Evolutionary conservation across 1,140 invertebrate genomes (phyloP).

Genomic region (Bombus ignitus): DNA sequence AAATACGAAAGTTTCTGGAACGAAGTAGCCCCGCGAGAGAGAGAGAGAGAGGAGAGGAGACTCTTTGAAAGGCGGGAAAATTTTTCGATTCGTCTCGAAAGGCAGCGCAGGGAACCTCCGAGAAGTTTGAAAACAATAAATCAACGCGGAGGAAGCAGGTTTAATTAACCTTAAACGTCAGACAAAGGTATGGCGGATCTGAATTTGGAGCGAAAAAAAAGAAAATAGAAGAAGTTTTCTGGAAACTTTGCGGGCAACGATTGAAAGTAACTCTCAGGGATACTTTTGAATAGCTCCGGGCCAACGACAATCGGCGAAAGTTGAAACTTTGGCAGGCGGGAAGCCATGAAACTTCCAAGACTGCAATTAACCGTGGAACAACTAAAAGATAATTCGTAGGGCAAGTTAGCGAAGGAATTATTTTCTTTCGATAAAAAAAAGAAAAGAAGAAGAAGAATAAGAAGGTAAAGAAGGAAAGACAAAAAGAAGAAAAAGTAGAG

Average conservation of each 20-base stretch:
- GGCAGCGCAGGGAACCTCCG: neutral
- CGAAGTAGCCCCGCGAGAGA: neutral
- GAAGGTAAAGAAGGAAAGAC: neutral
- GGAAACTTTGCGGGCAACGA: conserved; percentile 40
- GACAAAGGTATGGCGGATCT: conserved; percentile 26
- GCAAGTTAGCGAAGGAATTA: conserved; percentile 20
- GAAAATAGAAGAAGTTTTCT: neutral
- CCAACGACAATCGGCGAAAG: conserved; percentile 45
- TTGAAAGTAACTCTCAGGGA: conserved; percentile 47
- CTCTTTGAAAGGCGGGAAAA: neutral
- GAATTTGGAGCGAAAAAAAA: conserved; percentile 11
- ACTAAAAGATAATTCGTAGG: conserved; percentile 39
- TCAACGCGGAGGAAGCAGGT: conserved; percentile 4
- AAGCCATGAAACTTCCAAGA: conserved; percentile 52
- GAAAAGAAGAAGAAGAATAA: neutral
- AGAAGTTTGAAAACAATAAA: conserved; percentile 6
- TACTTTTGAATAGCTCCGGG: conserved; percentile 37
- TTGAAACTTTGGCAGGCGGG: conserved; percentile 40
- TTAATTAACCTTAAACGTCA: conserved; percentile 47
- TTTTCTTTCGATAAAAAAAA: neutral
- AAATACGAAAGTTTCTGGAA: neutral
- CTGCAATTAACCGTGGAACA: conserved; percentile 52
- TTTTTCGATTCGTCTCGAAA: neutral
- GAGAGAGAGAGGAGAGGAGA: too few species aligned
- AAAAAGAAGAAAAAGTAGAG: neutral